Conservation (phyloP, 2,888 invertebrate species). For the Eristalis arbustorum region DNA sequence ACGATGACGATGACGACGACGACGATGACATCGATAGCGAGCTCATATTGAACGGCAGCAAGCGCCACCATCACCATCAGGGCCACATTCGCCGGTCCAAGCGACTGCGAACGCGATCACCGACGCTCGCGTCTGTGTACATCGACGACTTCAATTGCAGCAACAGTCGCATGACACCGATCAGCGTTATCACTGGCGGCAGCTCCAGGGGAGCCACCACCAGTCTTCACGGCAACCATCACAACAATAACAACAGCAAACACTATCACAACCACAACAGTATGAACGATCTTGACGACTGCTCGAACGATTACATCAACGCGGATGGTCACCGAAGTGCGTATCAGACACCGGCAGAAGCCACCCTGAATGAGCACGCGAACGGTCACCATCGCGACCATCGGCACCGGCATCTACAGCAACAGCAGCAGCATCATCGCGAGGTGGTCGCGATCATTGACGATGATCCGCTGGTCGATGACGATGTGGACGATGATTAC, state of each 20-base stretch:
- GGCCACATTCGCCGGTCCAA: constrained; percentile 41
- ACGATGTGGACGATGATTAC: constrained; percentile 57
- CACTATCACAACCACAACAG: constrained; percentile 39
- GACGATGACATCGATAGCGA: constrained; percentile 36
- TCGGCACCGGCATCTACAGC: constrained; percentile 39
- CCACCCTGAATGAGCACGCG: constrained; percentile 31
- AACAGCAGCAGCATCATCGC: background rate
- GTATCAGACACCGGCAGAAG: constrained; percentile 28
- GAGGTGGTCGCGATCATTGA: constrained; percentile 56
- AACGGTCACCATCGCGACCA: constrained; percentile 30
- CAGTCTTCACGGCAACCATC: background rate
- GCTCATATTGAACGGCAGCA: constrained; percentile 26
- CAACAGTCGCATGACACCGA: constrained; percentile 46
- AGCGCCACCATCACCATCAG: constrained; percentile 24
- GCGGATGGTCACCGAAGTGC: constrained; percentile 48
- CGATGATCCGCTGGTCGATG: constrained; percentile 43
- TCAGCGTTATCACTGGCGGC: constrained; percentile 43
- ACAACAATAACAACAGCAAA: constrained; percentile 43
- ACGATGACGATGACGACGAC: constrained; percentile 23
- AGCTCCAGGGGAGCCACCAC: background rate
- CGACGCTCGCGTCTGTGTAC: constrained; percentile 50
- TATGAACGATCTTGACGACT: constrained; percentile 47
- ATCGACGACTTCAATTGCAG: constrained; percentile 59
- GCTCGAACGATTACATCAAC: constrained; percentile 49
- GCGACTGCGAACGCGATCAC: constrained; percentile 43